Percentiles rank a stretch among this genome's conserved stretches.
Evolutionary conservation across 2,113 vertebrate genomes (phyloP).

Genomic region (Colistium nudipinnis): DNA sequence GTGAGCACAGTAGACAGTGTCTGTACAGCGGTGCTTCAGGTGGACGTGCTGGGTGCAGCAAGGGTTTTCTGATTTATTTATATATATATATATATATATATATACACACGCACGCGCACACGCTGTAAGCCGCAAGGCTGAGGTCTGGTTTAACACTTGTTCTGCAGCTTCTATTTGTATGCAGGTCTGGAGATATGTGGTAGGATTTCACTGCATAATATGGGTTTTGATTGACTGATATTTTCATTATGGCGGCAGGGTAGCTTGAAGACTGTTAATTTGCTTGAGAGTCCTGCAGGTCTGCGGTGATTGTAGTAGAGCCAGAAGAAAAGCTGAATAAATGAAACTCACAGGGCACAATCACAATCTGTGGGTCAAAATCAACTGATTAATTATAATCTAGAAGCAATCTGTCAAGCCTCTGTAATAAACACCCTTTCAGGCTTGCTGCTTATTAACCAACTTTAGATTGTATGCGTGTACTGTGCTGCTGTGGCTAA

Average conservation of each 20-base stretch:
- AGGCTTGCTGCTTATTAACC: conserved; percentile 70
- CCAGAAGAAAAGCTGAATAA: conserved; percentile 74
- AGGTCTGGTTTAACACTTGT: conserved; percentile 21
- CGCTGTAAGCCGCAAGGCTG: conserved; percentile 14
- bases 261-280: conserved; percentile 76
- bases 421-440: conserved; percentile 72
- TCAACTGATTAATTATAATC: conserved; percentile 80
- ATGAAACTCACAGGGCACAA: conserved; percentile 75
- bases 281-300: conserved; percentile 78
- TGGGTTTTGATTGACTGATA: conserved; percentile 79
- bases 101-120: too few species aligned
- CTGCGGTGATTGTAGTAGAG: conserved; percentile 69
- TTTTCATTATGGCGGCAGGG: conserved; percentile 79
- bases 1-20: conserved; percentile 8
- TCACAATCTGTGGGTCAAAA: conserved; percentile 79
- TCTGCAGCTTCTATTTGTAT: conserved; percentile 64
- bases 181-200: conserved; percentile 62
- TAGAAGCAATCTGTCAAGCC: conserved; percentile 71
- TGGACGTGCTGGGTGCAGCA: background rate
- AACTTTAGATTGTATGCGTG: conserved; percentile 49
- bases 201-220: conserved; percentile 68
- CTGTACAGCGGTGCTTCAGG: conserved; percentile 8
- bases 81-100: too few species aligned
- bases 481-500: conserved; percentile 15
- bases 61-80: too few species aligned